These are phyloP conservation scores for Gastracanthus pulcherrimus DNA, from an alignment of 2,888 invertebrate genomes.

Conservation along the genomic window DNA sequence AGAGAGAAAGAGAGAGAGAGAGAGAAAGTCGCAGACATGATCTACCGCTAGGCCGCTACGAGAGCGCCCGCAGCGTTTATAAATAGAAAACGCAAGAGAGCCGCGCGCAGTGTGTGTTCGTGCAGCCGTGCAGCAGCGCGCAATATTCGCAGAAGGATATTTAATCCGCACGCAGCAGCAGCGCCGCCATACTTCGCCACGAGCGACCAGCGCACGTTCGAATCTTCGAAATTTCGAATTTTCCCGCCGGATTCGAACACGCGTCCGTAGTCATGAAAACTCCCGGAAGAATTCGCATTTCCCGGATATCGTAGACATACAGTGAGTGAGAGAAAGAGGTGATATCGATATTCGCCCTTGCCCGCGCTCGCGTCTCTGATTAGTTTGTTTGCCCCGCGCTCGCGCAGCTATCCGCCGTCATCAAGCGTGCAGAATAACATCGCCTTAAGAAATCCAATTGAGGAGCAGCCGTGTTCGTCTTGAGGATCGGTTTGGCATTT, in stretches of 20 bases:
- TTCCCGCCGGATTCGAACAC: background rate
- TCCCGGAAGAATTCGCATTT: background rate
- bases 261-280: conserved; percentile 29
- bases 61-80: conserved; percentile 56
- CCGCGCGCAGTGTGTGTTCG: background rate
- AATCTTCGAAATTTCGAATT: background rate
- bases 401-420: too few relatives aligned
- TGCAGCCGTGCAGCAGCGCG: background rate
- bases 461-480: background rate
- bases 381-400: conserved; percentile 15
- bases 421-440: too few relatives aligned
- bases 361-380: too few relatives aligned
- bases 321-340: background rate
- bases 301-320: background rate
- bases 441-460: background rate
- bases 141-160: too few relatives aligned
- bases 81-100: conserved; percentile 52
- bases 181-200: background rate
- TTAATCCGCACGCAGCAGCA: too few relatives aligned
- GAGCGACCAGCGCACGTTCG: background rate
- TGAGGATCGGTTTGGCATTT: too few relatives aligned
- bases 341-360: too few relatives aligned
- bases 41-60: conserved; percentile 63
- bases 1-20: background rate
- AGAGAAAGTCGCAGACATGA: conserved; percentile 63